Percentiles rank a stretch among this genome's conserved stretches.
Conservation (phyloP, 2,113 vertebrate species). For the Alligator mississippiensis region DNA sequence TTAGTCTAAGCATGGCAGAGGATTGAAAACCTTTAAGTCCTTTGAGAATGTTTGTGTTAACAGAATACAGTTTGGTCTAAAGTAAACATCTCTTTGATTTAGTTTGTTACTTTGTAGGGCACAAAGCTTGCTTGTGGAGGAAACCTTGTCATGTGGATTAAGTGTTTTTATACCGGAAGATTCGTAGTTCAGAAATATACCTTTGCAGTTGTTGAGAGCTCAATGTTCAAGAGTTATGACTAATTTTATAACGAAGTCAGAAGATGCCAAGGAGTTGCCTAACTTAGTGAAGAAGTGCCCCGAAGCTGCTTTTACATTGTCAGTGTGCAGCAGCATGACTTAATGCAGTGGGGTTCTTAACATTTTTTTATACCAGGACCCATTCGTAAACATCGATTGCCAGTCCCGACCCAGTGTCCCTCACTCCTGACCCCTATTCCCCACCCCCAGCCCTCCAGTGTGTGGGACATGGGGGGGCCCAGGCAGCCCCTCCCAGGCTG, state of each 20-base stretch:
- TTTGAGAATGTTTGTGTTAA: not conserved
- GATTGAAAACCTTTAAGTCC: not conserved
- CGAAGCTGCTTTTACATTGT: not conserved
- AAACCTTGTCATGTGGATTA: not conserved
- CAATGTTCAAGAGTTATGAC: not conserved
- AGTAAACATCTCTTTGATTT: not conserved
- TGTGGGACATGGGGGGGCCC: too few relatives aligned
- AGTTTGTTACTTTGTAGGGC: not conserved
- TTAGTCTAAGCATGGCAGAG: accelerated
- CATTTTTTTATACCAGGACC: too few relatives aligned
- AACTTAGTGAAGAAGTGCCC: not conserved
- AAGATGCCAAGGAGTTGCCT: not conserved
- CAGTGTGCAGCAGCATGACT: not conserved
- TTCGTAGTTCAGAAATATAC: not conserved
- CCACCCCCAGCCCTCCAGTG: too few relatives aligned
- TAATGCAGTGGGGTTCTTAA: too few relatives aligned
- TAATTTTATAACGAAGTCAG: not conserved
- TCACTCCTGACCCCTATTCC: too few relatives aligned
- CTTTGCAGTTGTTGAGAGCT: not conserved
- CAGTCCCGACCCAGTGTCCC: too few relatives aligned
- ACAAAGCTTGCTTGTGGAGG: not conserved
- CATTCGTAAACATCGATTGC: too few relatives aligned
- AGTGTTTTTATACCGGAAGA: not conserved
- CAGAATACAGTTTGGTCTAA: not conserved
- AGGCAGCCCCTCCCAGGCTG: too few relatives aligned